Evolutionary conservation across 2,113 vertebrate genomes (phyloP).

Genomic region (Macquaria australasica): DNA sequence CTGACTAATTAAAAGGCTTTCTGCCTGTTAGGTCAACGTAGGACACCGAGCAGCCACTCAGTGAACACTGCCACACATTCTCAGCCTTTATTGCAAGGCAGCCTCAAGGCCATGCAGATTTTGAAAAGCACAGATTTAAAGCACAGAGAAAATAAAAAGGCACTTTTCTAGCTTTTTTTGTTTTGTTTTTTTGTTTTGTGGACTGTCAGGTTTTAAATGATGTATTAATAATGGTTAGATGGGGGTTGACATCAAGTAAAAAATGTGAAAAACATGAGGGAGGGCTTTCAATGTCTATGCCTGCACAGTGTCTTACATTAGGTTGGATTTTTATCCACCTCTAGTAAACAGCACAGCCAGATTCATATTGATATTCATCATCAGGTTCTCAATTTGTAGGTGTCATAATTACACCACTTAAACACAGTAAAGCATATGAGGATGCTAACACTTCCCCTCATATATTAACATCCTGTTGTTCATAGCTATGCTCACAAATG

Average conservation of each 20-base stretch:
- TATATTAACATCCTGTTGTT: not conserved
- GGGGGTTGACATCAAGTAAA: not conserved
- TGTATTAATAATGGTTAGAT: not conserved
- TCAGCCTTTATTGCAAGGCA: conserved; percentile 12
- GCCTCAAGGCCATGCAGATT: conserved; percentile 9
- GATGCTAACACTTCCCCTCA: not conserved
- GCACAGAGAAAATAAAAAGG: not conserved
- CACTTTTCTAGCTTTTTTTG: not conserved
- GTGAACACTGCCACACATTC: conserved; percentile 13
- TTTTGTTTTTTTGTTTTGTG: not conserved
- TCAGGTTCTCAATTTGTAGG: not conserved
- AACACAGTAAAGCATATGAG: not conserved
- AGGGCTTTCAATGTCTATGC: not conserved
- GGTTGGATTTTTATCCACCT: not conserved
- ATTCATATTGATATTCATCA: conserved; percentile 10
- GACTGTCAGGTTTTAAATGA: conserved; percentile 21
- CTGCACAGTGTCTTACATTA: not conserved
- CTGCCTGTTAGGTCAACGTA: conserved; percentile 7
- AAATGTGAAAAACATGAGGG: not conserved
- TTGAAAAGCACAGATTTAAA: conserved; percentile 10
- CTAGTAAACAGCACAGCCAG: not conserved
- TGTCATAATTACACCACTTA: not conserved
- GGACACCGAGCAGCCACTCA: conserved; percentile 10
- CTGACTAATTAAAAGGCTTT: conserved; percentile 45
- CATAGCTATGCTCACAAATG: not conserved